phyloP scores from a whole-genome alignment of 2,888 invertebrate genomes.

The Archips crataeganus region DNA sequence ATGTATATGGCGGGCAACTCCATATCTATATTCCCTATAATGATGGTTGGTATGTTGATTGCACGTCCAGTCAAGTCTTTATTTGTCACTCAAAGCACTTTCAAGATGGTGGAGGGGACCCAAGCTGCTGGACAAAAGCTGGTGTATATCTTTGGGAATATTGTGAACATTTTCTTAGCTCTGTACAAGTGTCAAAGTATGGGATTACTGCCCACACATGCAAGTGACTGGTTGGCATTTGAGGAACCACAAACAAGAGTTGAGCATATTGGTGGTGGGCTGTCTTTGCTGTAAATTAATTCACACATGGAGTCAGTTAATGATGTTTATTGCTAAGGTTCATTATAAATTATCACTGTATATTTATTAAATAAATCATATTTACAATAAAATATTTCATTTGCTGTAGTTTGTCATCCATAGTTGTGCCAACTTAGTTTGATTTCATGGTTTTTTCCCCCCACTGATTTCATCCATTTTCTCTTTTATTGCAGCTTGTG shows the following conservation, averaged over 20 bases:
- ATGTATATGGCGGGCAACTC: slow-evolving; percentile 99
- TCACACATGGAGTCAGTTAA: slow-evolving; percentile 55
- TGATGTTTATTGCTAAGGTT: slow-evolving; percentile 62
- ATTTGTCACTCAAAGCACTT: slow-evolving; percentile 95
- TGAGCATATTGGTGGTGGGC: slow-evolving; percentile 94
- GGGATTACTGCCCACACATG: slow-evolving; percentile 98
- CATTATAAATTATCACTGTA: slow-evolving; percentile 64
- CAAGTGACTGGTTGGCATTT: slow-evolving; percentile 99
- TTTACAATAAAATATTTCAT: slow-evolving; percentile 66
- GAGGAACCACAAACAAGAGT: slow-evolving; percentile 95
- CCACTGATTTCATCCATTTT: slow-evolving; percentile 77
- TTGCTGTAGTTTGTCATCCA: slow-evolving; percentile 48
- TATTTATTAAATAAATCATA: slow-evolving; percentile 66
- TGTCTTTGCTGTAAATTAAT: slow-evolving; percentile 84
- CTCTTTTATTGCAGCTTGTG: slow-evolving; percentile 89
- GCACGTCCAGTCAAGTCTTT: slow-evolving; percentile 98
- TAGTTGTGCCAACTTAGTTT: slow-evolving; percentile 51
- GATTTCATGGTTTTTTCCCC: slow-evolving; percentile 73
- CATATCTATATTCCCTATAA: slow-evolving; percentile 99
- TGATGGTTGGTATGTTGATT: slow-evolving; percentile 99
- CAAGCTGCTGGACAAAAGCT: slow-evolving; percentile 96
- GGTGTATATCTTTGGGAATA: slow-evolving; percentile 96
- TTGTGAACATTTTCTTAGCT: slow-evolving; percentile 96
- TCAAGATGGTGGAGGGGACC: slow-evolving; percentile 97
- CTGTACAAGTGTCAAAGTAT: slow-evolving; percentile 99